Evolutionary conservation across 2,888 invertebrate genomes (phyloP), one percentile per base, ranked within the genome.

Genomic region (Drosophila differens): DNA sequence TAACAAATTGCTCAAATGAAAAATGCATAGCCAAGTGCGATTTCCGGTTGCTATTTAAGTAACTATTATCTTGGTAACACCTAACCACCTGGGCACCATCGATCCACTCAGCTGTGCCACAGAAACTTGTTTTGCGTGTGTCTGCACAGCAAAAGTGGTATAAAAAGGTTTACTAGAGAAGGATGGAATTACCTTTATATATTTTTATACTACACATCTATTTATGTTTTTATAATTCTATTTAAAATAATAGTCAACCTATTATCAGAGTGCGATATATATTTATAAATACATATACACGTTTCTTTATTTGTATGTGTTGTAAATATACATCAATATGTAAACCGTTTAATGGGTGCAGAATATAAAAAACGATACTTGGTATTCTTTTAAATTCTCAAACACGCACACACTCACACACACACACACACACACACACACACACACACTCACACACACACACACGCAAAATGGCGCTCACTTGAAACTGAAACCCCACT

Each of bases 401-500:
- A 66, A 54, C 61, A 60, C 52, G 5, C 62, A 41, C 47, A 60
- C 44, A 64, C 37, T 65, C 61, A 47, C 44, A 57, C 52, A 70
- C 60, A 63, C 7, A 28, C 62, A 57, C 66, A 53, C 54, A 54
- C 58, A 10, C 62, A 47, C 44, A 57, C 52, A 66, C 28, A 70
- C 58, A 66, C 6, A 22, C 22, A 22, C 22, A 22, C 22, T 1
- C 22, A 22, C 22, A 22, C 22, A 22, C 22, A 22, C 22, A 22
- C 22, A 22, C 22, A 25, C 16, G 41, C 49, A 81, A 81, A 81
- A 79, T 72, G 66, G 14, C 49, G 77, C 52, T 64, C 84, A 83
- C 83, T 84, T 75, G 77, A 83, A 83, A 72, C 70, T 66, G 77
- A 86, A 76, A 74, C 77, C 75, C 65, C 77, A 83, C 82, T 82